Evolutionary conservation across 2,797 vertebrate genomes (phyloP).

Genomic region (Sebastes hopkinsi): DNA sequence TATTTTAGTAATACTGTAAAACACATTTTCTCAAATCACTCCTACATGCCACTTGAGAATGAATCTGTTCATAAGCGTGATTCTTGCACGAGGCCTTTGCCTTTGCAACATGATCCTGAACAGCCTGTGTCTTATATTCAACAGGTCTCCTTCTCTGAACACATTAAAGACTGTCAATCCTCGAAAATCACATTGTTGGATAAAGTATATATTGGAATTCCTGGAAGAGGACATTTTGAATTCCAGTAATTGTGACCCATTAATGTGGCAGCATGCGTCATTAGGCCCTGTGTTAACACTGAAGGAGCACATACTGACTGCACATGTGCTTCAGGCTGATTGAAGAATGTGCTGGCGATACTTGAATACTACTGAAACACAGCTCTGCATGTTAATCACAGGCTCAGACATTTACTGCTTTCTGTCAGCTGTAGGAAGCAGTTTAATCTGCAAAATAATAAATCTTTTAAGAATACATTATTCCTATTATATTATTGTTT

Average conservation of each 20-base stretch:
- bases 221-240: background rate
- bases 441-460: background rate
- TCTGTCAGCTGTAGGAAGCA: background rate
- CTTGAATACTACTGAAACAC: constrained; percentile 19
- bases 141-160: background rate
- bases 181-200: background rate
- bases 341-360: background rate
- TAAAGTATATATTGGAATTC: background rate
- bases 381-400: constrained; percentile 37
- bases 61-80: background rate
- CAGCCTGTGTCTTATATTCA: background rate
- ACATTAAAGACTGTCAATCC: background rate
- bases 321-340: constrained; percentile 28
- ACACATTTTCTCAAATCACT: background rate
- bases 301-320: background rate
- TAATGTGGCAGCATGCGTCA: constrained; percentile 16
- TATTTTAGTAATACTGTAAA: background rate
- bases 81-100: background rate
- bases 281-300: background rate
- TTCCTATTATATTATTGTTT: background rate
- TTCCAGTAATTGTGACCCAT: background rate
- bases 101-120: background rate
- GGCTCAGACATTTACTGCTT: background rate
- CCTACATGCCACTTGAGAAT: too few species aligned
- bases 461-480: background rate